These are phyloP conservation scores for Paragorgia papillata DNA, from an alignment of 92 coral and sea anemone genomes.

Conservation along the genomic window DNA sequence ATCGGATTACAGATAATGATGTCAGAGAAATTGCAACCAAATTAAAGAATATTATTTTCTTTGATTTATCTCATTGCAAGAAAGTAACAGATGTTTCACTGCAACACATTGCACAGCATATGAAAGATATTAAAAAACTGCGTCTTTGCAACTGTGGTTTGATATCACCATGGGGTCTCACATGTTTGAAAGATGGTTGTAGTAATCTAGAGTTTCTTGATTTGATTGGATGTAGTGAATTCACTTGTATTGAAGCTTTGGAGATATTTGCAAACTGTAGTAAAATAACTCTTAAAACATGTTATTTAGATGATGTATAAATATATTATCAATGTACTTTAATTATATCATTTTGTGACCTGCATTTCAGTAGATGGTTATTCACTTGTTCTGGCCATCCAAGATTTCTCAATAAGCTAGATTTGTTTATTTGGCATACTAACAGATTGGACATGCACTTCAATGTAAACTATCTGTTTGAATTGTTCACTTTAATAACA, in stretches of 20 bases:
- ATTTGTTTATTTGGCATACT: no score
- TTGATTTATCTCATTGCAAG: conserved; percentile 80
- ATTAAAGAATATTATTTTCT: conserved; percentile 59
- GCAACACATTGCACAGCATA: conserved; percentile 87
- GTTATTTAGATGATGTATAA: no score
- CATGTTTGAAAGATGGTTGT: conserved; percentile 72
- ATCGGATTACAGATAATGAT: conserved; percentile 81
- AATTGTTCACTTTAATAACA: no score
- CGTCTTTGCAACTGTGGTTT: conserved; percentile 64
- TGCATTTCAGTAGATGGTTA: no score
- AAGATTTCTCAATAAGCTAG: no score
- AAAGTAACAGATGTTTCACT: conserved; percentile 84
- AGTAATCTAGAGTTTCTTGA: conserved; percentile 63
- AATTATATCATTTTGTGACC: no score
- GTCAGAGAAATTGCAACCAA: conserved; percentile 71
- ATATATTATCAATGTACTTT: no score
- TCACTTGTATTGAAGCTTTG: conserved; percentile 37
- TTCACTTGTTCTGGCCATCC: no score
- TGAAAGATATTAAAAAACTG: conserved; percentile 59
- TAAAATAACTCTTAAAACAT: conserved; percentile 18
- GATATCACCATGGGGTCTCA: conserved; percentile 82
- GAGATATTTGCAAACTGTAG: conserved; percentile 1
- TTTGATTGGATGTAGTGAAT: conserved; percentile 69
- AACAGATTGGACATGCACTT: no score
- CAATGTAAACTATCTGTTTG: no score